These are phyloP conservation scores for Coturnix japonica DNA, from an alignment of 2,113 vertebrate genomes.

Conservation along the genomic window DNA sequence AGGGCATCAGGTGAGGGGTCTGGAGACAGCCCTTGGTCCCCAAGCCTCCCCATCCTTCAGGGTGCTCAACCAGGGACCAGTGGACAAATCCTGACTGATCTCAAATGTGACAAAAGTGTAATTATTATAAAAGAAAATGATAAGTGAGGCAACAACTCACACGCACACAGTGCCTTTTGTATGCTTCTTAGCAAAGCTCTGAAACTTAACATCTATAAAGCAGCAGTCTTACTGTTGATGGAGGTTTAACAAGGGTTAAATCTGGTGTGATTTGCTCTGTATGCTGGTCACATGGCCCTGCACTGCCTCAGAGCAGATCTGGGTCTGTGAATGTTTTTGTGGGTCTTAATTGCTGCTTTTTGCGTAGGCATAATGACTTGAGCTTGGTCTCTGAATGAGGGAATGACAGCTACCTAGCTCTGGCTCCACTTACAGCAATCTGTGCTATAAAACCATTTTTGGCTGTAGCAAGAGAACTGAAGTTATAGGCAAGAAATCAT, in stretches of 20 bases:
- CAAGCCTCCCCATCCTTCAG: neutral
- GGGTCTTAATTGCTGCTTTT: constrained; percentile 51
- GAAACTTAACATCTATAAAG: neutral
- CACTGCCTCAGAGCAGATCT: neutral
- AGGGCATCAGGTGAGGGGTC: neutral
- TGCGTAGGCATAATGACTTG: constrained; percentile 27
- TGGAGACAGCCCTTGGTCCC: neutral
- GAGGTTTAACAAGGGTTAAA: constrained; percentile 47
- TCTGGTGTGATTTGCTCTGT: neutral
- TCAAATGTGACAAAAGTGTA: neutral
- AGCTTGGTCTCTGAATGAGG: constrained; percentile 2
- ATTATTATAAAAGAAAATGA: neutral
- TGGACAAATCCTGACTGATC: neutral
- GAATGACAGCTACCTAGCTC: neutral
- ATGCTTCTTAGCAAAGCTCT: neutral
- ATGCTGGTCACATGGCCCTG: neutral
- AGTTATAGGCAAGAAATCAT: constrained; percentile 23
- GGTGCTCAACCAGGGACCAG: neutral
- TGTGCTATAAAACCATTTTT: constrained; percentile 9
- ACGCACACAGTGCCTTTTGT: neutral
- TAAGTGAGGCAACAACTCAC: neutral
- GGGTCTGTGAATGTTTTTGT: constrained; percentile 27
- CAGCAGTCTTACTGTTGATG: neutral
- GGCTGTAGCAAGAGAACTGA: neutral
- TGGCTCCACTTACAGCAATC: constrained; percentile 6